phyloP scores from a whole-genome alignment of 2,113 vertebrate species.

The Agapornis roseicollis region DNA sequence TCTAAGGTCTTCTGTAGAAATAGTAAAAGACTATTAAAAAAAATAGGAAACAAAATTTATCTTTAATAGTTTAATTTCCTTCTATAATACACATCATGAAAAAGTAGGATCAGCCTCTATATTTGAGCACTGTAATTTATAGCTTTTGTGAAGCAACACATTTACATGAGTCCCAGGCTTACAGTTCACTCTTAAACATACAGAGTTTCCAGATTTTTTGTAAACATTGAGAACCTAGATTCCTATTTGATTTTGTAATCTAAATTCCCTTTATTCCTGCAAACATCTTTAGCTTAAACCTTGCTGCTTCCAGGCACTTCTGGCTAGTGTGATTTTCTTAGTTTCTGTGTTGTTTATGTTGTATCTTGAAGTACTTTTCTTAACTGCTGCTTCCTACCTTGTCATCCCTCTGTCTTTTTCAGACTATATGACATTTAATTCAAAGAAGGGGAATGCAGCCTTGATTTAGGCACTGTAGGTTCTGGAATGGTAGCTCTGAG shows the following conservation, averaged over 20 bases:
- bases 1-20: not conserved
- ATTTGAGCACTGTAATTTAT: not conserved
- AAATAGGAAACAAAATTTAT: not conserved
- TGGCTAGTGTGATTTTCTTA: not conserved
- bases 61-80: not conserved
- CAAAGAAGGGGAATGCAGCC: not conserved
- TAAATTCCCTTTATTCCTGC: not conserved
- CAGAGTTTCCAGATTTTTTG: not conserved
- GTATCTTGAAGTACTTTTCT: not conserved
- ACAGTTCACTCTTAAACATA: not conserved
- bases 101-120: not conserved
- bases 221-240: not conserved
- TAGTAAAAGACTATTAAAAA: not conserved
- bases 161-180: not conserved
- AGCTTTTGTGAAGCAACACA: not conserved
- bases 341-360: not conserved
- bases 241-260: not conserved
- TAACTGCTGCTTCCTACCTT: not conserved
- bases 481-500: not conserved
- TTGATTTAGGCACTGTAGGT: not conserved
- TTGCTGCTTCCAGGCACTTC: not conserved
- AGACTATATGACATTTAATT: not conserved
- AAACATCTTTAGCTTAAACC: not conserved
- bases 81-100: fast-evolving
- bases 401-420: not conserved